Percentiles rank a stretch among this genome's conserved stretches.
Evolutionary conservation across 53 echinoderm and acorn worm genomes (phyloP).

Genomic region (Holothuria scabra): DNA sequence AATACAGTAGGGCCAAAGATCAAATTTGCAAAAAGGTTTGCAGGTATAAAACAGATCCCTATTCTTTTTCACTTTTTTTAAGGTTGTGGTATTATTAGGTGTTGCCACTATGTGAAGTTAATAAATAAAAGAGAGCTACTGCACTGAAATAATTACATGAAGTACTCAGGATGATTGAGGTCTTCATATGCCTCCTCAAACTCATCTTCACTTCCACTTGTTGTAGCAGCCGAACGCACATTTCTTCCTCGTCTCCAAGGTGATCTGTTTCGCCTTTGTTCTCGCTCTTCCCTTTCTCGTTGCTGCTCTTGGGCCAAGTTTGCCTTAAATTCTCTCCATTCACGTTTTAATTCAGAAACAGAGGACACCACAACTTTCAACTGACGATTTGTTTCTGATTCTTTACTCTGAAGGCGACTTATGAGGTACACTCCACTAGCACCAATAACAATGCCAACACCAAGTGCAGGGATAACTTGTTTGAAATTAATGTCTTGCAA

Average conservation of each 20-base stretch:
- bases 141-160: neutral
- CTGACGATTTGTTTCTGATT: slow-evolving; percentile 8
- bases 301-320: neutral
- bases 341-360: neutral
- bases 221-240: slow-evolving; percentile 15
- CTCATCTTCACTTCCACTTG: slow-evolving; percentile 49
- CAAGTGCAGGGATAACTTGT: slow-evolving; percentile 27
- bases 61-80: no score
- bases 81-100: no score
- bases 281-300: neutral
- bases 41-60: no score
- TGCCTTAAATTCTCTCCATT: slow-evolving; percentile 18
- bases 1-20: no score
- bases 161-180: slow-evolving; percentile 4
- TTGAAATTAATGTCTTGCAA: neutral
- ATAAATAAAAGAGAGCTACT: no score
- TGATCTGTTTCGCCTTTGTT: slow-evolving; percentile 4
- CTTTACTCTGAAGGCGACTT: neutral
- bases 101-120: no score
- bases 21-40: no score
- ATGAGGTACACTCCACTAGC: slow-evolving; percentile 10
- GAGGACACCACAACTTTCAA: neutral
- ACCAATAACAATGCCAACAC: slow-evolving; percentile 26
- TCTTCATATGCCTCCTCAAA: slow-evolving; percentile 43
- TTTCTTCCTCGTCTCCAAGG: slow-evolving; percentile 13